These are phyloP conservation scores for Chloroceryle inda DNA, from an alignment of 2,797 vertebrate species.

Conservation along the genomic window DNA sequence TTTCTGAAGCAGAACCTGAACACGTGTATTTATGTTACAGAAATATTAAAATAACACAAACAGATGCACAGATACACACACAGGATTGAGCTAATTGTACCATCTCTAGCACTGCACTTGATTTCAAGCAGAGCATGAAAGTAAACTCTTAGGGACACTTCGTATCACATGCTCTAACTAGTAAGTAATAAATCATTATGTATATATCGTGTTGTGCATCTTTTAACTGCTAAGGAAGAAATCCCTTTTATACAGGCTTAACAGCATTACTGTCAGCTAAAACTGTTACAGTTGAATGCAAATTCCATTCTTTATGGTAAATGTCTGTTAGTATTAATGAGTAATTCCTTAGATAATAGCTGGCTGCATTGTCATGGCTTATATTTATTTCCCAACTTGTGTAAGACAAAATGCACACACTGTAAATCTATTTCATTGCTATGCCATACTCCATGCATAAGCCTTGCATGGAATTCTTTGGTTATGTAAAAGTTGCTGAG, in stretches of 20 bases:
- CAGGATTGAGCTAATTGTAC: background rate
- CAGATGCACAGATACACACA: background rate
- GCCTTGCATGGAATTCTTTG: background rate
- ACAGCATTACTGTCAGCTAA: background rate
- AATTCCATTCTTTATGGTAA: background rate
- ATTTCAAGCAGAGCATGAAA: slow-evolving; percentile 35
- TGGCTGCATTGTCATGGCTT: background rate
- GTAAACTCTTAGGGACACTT: slow-evolving; percentile 9
- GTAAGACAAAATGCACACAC: background rate
- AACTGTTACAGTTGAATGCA: background rate
- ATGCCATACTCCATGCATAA: background rate
- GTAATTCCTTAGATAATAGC: background rate
- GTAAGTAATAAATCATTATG: slow-evolving; percentile 18
- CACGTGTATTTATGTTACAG: background rate
- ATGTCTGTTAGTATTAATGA: background rate
- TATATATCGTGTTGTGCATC: background rate
- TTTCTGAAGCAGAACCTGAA: background rate
- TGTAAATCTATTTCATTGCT: background rate
- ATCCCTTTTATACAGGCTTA: background rate
- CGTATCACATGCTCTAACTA: slow-evolving; percentile 21
- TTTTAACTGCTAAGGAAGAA: background rate
- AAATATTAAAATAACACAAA: background rate
- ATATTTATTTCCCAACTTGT: background rate
- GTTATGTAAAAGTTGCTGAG: background rate
- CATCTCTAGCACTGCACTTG: background rate